phyloP scores from a whole-genome alignment of 2,888 invertebrate genomes.

The Pristionchus exspectatus region DNA sequence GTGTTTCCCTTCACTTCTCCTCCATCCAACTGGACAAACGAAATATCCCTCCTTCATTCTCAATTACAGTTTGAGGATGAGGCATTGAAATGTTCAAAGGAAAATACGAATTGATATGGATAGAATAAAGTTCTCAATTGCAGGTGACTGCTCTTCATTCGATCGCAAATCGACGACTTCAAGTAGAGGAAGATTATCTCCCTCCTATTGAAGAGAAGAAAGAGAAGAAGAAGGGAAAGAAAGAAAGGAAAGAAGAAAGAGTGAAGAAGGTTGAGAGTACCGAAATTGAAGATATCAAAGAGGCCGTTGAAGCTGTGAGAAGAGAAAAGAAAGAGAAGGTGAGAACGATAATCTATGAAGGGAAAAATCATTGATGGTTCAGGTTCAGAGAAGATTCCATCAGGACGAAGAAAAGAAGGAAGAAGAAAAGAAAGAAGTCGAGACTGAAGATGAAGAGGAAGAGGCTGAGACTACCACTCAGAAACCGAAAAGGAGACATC shows the following conservation, averaged over 20 bases:
- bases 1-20: background rate
- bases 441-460: conserved; percentile 50
- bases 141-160: conserved; percentile 34
- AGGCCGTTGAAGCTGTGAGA: background rate
- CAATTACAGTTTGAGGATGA: background rate
- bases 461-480: conserved; percentile 57
- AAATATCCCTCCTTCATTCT: background rate
- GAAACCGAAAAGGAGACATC: conserved; percentile 39
- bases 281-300: conserved; percentile 49
- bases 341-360: background rate
- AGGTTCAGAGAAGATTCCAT: conserved; percentile 26
- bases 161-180: conserved; percentile 40
- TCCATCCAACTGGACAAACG: background rate
- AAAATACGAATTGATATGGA: too few species aligned
- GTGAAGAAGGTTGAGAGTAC: conserved; percentile 44
- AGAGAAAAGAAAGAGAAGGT: conserved; percentile 51
- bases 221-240: conserved; percentile 23
- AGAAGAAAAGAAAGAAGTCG: background rate
- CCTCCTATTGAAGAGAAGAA: conserved; percentile 29
- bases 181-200: conserved; percentile 25
- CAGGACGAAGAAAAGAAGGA: conserved; percentile 21
- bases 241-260: conserved; percentile 36
- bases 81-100: too few species aligned
- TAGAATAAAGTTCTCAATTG: background rate
- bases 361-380: background rate